A percentile compares a stretch with the other conserved stretches of the same genome.
These are phyloP conservation scores for Numenius phaeopus DNA, from an alignment of 2,797 vertebrate species.

Conservation along the genomic window DNA sequence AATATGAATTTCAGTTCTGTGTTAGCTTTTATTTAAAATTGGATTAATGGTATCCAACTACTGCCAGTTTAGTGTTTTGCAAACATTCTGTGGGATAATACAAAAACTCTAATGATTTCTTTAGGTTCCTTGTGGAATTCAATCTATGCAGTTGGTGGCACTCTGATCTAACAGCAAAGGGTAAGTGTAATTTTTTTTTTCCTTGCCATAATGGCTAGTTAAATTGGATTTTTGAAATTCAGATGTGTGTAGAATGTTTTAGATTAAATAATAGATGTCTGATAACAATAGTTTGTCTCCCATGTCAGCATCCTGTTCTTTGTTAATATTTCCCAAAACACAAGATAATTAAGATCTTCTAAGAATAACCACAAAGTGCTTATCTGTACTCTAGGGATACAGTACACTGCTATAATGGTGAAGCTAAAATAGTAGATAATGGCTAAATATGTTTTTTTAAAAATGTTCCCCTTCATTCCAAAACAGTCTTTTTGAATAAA, in stretches of 20 bases:
- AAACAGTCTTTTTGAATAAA: neutral
- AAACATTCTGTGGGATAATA: constrained; percentile 33
- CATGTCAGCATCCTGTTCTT: neutral
- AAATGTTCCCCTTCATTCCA: neutral
- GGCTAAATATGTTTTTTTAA: neutral
- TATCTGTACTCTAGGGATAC: neutral
- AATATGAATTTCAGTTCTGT: neutral
- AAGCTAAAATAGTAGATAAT: neutral
- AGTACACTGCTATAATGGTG: neutral
- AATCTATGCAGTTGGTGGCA: constrained; percentile 98
- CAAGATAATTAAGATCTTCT: neutral
- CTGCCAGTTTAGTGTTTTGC: neutral
- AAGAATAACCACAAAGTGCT: neutral
- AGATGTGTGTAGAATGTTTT: neutral
- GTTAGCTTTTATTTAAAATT: constrained; percentile 21
- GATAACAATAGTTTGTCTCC: neutral
- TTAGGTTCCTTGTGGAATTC: constrained; percentile 97
- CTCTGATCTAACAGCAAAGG: constrained; percentile 91
- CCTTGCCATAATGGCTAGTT: neutral
- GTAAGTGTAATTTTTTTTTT: constrained; percentile 77
- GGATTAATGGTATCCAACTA: neutral
- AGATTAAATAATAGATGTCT: neutral
- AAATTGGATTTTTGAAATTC: neutral
- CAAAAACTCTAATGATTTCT: constrained; percentile 55
- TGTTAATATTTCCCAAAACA: constrained; percentile 1